phyloP scores from a whole-genome alignment of 2,888 invertebrate genomes.

The Eupelmus urozonus region DNA sequence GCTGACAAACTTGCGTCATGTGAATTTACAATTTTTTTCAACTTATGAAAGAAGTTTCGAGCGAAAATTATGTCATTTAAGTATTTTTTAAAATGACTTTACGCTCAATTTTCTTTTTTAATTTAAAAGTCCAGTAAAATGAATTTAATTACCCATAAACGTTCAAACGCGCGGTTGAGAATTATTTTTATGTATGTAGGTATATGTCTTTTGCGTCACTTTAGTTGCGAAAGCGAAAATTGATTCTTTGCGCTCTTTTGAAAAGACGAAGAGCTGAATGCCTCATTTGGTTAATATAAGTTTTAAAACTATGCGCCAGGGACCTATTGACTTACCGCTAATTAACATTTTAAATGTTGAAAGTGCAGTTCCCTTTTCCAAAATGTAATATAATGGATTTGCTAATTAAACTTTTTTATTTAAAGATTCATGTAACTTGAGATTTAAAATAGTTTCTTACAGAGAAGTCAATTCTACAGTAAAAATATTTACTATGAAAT shows the following conservation, averaged over 20 bases:
- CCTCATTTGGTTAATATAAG: not conserved
- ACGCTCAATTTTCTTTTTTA: not conserved
- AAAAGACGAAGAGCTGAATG: not conserved
- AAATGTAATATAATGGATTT: too few relatives aligned
- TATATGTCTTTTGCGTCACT: not conserved
- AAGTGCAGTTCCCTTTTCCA: too few relatives aligned
- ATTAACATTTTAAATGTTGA: not conserved
- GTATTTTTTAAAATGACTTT: not conserved
- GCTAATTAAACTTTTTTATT: too few relatives aligned
- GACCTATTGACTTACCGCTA: not conserved
- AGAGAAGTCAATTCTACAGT: too few relatives aligned
- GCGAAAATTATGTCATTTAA: too few relatives aligned
- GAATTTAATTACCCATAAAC: constrained; percentile 2
- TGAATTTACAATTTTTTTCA: too few relatives aligned
- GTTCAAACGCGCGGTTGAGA: not conserved
- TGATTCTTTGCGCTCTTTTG: not conserved
- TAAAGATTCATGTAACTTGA: too few relatives aligned
- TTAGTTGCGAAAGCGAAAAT: not conserved
- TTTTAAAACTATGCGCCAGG: not conserved
- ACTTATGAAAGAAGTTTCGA: too few relatives aligned
- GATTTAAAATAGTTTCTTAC: too few relatives aligned
- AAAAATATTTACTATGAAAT: too few relatives aligned
- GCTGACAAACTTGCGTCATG: constrained; percentile 3
- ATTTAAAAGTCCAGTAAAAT: not conserved
- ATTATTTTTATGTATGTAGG: not conserved